Percentiles rank a stretch among this genome's conserved stretches.
phyloP scores from a whole-genome alignment of 2,797 vertebrate genomes.

The Poecile montanus region DNA sequence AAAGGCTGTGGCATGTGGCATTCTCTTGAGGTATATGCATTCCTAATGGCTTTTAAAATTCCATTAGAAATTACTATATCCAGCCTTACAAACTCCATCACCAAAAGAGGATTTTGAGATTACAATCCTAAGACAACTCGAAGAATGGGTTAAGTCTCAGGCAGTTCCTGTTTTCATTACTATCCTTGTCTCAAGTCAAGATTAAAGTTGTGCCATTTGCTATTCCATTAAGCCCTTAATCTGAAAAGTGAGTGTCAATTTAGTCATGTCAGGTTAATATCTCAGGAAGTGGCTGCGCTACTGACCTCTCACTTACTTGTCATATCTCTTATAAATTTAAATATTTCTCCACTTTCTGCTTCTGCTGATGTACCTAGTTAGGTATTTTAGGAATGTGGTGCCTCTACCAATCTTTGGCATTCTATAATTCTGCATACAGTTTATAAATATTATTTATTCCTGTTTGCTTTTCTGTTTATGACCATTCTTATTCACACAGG shows the following conservation, averaged over 20 bases:
- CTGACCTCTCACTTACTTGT: not conserved
- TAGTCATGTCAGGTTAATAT: not conserved
- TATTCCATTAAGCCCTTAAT: slow-evolving; percentile 41
- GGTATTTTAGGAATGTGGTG: not conserved
- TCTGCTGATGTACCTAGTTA: no score
- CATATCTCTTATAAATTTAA: not conserved
- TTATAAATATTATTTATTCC: not conserved
- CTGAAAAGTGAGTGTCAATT: slow-evolving; percentile 11
- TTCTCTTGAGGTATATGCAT: slow-evolving; percentile 1
- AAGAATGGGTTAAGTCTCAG: slow-evolving; percentile 61
- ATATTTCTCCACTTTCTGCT: not conserved
- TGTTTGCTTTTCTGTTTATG: not conserved
- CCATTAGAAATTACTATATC: slow-evolving; percentile 46
- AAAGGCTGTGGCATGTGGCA: not conserved
- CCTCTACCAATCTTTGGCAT: not conserved
- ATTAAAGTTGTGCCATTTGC: slow-evolving; percentile 39
- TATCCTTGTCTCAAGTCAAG: slow-evolving; percentile 17
- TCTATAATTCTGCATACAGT: not conserved
- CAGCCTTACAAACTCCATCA: not conserved
- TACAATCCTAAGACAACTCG: slow-evolving; percentile 44
- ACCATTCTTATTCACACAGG: not conserved
- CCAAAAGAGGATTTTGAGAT: slow-evolving; percentile 66
- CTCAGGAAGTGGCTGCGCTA: not conserved
- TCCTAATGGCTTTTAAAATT: slow-evolving; percentile 47
- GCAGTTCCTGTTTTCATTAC: slow-evolving; percentile 31